Evolutionary conservation across 2,888 invertebrate species (phyloP), one percentile per base, ranked within the genome.

Genomic region (Agonopterix arenella): DNA sequence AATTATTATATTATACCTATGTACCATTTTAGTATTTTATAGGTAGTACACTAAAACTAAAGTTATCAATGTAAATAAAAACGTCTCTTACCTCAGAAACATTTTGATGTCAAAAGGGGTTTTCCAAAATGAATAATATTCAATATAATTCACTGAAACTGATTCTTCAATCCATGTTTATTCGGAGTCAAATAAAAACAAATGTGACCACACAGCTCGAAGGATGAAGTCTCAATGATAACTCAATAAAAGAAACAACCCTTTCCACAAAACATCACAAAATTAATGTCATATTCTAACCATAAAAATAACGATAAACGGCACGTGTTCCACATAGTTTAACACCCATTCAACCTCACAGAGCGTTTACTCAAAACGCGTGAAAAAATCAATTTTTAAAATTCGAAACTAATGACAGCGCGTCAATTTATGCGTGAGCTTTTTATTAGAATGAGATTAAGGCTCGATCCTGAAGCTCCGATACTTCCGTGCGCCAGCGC

Each of bases 381-480:
- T 61, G 53, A 68, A 74, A 79, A 79, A 81, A 79, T 68, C 63
- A 61, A 67, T 69, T 79, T 74, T 68, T 62, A 10, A 69, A 75
- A 75, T 76, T 78, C 69, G 64, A 72, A 76, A 65, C 66, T 74
- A 76, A 78, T 71, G 76, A 79, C 67, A 76, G 68, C 76, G 79
- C 81, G 81, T 79, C 82, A 80, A 84, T 81, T 76, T 80, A 78
- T 82, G 83, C 84, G 86, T 83, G 70, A 84, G 84, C 84, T 88
- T 85, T 84, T 84, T 85, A 85, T 85, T 82, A 80, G 82, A 85
- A 85, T 86, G 78, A 81, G 80, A 84, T 83, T 84, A 84, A 80
- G 81, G 71, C 74, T 68, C 79, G 81, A 81, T 85, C 80, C 84
- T 80, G 76, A 83, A 85, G 85, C 80, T 76, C 68, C 70, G 79